A percentile compares a stretch with the other conserved stretches of the same genome.
These are phyloP conservation scores for Phortica okadai DNA, from an alignment of 2,888 invertebrate species.

Conservation along the genomic window DNA sequence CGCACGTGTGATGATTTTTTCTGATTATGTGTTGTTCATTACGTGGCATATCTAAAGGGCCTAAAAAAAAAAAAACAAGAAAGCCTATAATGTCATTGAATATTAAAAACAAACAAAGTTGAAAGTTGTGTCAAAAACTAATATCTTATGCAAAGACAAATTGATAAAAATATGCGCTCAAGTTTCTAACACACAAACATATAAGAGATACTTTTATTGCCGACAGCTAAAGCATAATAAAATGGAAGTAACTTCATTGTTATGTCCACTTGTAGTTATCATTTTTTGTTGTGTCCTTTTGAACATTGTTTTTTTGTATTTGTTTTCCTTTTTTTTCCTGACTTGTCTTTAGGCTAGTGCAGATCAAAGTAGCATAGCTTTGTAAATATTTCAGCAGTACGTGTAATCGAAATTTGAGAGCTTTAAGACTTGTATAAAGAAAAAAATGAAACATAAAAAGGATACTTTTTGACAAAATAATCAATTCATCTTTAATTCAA, in stretches of 20 bases:
- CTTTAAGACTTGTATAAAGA: background rate
- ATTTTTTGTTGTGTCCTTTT: background rate
- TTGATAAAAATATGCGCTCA: too few species aligned
- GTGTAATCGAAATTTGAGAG: constrained; percentile 29
- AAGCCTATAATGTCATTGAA: too few species aligned
- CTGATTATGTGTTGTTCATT: too few species aligned
- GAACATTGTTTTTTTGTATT: background rate
- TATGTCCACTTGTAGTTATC: background rate
- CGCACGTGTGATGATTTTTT: constrained; percentile 23
- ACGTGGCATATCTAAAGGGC: too few species aligned
- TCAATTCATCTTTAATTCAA: constrained; percentile 31
- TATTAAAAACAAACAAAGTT: too few species aligned
- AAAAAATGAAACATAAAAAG: background rate
- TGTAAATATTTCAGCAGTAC: constrained; percentile 29
- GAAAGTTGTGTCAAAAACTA: too few species aligned
- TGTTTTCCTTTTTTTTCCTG: constrained; percentile 1
- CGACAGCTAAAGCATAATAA: constrained; percentile 20
- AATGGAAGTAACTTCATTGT: background rate
- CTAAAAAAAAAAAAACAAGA: too few species aligned
- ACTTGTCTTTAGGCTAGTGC: background rate
- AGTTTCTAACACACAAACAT: too few species aligned
- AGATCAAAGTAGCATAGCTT: constrained; percentile 27
- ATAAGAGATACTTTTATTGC: background rate
- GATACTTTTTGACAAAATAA: constrained; percentile 23
- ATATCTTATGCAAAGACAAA: too few species aligned